Conservation (phyloP, 2,797 vertebrate species). For the Gallinago solitaria region DNA sequence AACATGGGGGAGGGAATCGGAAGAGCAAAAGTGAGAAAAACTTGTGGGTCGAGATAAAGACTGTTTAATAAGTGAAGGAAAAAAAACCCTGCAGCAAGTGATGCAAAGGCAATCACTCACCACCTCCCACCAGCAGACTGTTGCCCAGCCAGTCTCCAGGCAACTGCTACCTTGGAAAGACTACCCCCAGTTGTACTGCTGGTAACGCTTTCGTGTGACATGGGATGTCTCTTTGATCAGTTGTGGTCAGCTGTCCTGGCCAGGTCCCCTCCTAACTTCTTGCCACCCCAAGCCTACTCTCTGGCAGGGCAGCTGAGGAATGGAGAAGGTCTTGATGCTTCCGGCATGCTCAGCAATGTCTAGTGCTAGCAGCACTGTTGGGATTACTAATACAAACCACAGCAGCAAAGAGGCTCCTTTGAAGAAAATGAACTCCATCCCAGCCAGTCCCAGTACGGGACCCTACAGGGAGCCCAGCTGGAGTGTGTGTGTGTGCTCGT, state of each 20-base stretch:
- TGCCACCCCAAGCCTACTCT: neutral
- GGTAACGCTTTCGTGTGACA: neutral
- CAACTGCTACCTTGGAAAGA: constrained; percentile 11
- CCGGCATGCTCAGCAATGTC: neutral
- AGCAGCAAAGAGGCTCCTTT: neutral
- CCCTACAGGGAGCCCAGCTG: neutral
- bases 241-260: neutral
- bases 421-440: neutral
- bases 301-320: neutral
- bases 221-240: neutral
- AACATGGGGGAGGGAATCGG: neutral
- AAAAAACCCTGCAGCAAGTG: neutral
- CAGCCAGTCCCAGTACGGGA: neutral
- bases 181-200: neutral
- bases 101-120: constrained; percentile 15
- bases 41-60: neutral
- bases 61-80: neutral
- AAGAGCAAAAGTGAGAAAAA: constrained; percentile 21
- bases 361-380: neutral
- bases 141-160: constrained; percentile 30
- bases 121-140: constrained; percentile 38
- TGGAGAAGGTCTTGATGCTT: neutral
- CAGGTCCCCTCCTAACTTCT: neutral
- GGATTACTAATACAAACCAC: neutral
- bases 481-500: too few species aligned